Evolutionary conservation across 2,888 invertebrate genomes (phyloP).

Genomic region (Dryomyza anilis): DNA sequence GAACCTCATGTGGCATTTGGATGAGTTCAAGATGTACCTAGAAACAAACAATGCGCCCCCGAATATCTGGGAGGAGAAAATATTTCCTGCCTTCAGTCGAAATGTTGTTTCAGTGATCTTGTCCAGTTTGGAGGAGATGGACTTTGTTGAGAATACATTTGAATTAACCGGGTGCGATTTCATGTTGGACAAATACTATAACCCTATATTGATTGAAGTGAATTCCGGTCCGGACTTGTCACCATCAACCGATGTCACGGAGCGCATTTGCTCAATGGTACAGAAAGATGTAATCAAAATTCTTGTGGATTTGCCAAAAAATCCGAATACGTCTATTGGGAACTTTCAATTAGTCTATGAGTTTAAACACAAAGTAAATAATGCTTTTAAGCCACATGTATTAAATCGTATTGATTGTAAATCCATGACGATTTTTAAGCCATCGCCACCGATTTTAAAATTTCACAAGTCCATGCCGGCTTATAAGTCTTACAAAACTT

Average conservation of each 20-base stretch:
- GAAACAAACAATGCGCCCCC: conserved; percentile 60
- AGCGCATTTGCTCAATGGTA: conserved; percentile 79
- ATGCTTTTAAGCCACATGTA: too few relatives aligned
- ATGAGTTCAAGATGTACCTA: conserved; percentile 72
- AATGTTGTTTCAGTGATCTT: conserved; percentile 80
- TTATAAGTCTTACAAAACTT: too few relatives aligned
- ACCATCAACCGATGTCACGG: conserved; percentile 82
- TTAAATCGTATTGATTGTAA: too few relatives aligned
- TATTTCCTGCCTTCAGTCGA: conserved; percentile 85
- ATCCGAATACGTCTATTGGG: conserved; percentile 64
- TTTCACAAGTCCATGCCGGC: too few relatives aligned
- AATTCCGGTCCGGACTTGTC: conserved; percentile 87
- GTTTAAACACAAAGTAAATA: conserved; percentile 46
- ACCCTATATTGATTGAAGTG: conserved; percentile 91
- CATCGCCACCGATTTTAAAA: too few relatives aligned
- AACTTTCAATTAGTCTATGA: conserved; percentile 66
- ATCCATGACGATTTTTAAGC: too few relatives aligned
- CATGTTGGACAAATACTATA: conserved; percentile 80
- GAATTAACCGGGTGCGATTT: conserved; percentile 94
- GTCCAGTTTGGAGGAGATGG: conserved; percentile 76
- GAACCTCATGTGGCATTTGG: conserved; percentile 85
- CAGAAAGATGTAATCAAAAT: conserved; percentile 88
- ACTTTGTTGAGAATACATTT: conserved; percentile 75
- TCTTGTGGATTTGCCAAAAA: conserved; percentile 60
- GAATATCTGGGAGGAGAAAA: conserved; percentile 71